A percentile compares a stretch with the other conserved stretches of the same genome.
Evolutionary conservation across 2,797 vertebrate species (phyloP).

Genomic region (Anolis apletophallus): DNA sequence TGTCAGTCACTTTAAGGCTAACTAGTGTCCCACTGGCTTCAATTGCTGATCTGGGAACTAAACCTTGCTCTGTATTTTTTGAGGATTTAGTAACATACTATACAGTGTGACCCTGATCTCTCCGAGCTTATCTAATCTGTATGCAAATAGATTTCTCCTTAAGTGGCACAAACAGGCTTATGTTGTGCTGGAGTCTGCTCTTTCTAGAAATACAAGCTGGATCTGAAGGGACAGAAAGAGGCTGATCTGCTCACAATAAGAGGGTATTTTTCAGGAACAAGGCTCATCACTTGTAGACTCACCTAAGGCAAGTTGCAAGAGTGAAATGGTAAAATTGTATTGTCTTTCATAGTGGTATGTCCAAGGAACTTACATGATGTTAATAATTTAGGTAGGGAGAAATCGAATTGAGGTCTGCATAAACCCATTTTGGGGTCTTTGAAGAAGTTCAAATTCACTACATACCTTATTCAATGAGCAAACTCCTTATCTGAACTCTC

Average conservation of each 20-base stretch:
- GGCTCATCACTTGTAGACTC: neutral
- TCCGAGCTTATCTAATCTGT: neutral
- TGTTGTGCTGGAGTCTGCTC: no score
- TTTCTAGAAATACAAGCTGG: neutral
- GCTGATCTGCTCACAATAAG: neutral
- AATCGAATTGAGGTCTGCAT: no score
- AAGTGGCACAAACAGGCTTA: neutral
- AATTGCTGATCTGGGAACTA: neutral
- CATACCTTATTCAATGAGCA: no score
- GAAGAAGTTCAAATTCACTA: no score
- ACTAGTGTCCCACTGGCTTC: neutral
- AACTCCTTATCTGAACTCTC: no score
- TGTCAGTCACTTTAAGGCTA: neutral
- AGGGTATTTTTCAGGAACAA: neutral
- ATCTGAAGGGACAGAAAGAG: neutral
- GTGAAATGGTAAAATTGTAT: neutral
- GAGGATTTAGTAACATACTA: neutral
- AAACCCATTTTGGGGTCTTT: no score
- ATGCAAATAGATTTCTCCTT: neutral
- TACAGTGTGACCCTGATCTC: slow-evolving; percentile 7
- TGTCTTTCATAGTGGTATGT: neutral
- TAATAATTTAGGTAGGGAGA: no score
- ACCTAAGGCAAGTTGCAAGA: neutral
- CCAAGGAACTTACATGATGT: neutral
- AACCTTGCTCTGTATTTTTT: neutral